Base-by-base conservation (phyloP, 2,113 vertebrate species). In the Leptodactylus fuscus region DNA sequence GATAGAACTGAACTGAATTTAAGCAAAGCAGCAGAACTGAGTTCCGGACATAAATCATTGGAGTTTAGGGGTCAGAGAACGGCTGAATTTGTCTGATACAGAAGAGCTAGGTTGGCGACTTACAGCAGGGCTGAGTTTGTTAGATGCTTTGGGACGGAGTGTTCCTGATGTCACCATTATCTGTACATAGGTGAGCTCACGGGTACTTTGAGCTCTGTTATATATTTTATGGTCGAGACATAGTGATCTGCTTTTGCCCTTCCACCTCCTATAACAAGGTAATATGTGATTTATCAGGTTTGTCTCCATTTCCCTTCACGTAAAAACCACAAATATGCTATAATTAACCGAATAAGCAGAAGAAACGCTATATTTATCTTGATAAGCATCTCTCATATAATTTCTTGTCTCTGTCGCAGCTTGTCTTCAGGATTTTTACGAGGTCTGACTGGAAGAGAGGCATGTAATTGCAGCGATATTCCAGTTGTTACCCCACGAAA, bases 381-480 rank as follows among this genome's bases (percentile, higher is more conserved):
- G 20, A 38, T 77, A 85, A 65, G 29, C 74, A 69, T 65, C 44
- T 84, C 41, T 67, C 24, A 48, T 86, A 27, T 53, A 60, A n/a
- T 73, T 83, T 55, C 55, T 80, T 73, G 46, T 73, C 44, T 81
- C 36, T 73, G 62, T n/a, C 77, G 69, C 76, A 86, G 84, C 77
- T 71, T 81, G 84, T 36, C 65, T 86, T 12, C 32, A 16, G 79
- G 60, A 85, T 71, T 69, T 73, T 13, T 48, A 11, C 55, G 76
- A 60, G 34, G 53, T 81, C 36, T 71, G 16, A 60, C 48, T 46
- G 22, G 16, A 71, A 22, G 67, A 34, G 62, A 81, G 84, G 16
- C 84, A 86, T 86, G 84, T 86, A 58, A 86, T 38, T 34, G 32
- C 84, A 80, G 84, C 49, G 27, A 38, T 77, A 65, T 41, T 80